phyloP scores from a whole-genome alignment of 1,140 invertebrate species.

The Bombus consobrinus region DNA sequence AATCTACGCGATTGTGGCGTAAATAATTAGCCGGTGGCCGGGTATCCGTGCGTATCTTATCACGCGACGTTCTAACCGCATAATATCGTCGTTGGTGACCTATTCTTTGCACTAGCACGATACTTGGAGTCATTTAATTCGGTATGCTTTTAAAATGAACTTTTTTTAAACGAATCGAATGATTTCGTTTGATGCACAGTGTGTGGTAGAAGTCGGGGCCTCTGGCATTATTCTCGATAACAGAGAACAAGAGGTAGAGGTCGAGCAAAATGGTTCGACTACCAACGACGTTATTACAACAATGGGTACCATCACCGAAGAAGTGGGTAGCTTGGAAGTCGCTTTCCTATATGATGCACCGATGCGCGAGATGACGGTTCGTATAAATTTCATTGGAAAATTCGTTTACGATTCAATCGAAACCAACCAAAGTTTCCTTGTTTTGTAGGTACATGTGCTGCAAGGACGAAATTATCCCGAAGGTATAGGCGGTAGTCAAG shows the following conservation, averaged over 20 bases:
- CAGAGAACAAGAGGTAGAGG: constrained; percentile 76
- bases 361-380: constrained; percentile 93
- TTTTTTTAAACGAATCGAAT: neutral
- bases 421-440: neutral
- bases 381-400: constrained; percentile 4
- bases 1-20: neutral
- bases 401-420: too few relatives aligned
- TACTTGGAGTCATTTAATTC: neutral
- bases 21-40: neutral
- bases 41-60: neutral
- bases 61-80: neutral
- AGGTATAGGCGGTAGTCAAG: constrained; percentile 90
- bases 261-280: constrained; percentile 72
- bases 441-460: constrained; percentile 88
- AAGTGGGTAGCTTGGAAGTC: constrained; percentile 91
- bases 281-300: constrained; percentile 76
- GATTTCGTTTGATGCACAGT: constrained; percentile 62
- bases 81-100: too few relatives aligned
- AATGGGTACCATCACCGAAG: constrained; percentile 75
- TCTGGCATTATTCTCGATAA: constrained; percentile 75
- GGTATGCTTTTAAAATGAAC: neutral
- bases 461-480: constrained; percentile 92
- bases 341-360: constrained; percentile 94
- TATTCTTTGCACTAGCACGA: neutral
- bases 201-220: constrained; percentile 79